Evolutionary conservation across 37 sponge, comb jelly and placozoan genomes (phyloP).

Genomic region (Oopsacas minuta): DNA sequence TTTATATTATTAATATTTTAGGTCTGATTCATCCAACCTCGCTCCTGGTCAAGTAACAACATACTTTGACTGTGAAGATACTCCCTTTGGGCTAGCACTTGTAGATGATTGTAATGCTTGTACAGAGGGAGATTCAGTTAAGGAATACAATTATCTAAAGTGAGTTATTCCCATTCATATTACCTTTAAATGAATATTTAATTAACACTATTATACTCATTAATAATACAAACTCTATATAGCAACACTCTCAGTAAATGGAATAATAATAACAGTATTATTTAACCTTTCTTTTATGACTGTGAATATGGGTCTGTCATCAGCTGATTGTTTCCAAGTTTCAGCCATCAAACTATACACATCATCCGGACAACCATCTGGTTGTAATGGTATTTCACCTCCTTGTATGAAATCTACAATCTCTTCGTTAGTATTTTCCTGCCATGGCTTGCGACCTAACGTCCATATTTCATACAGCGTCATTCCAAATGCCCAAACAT

Average conservation of each 20-base stretch:
- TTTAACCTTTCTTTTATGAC: background rate
- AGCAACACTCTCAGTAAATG: background rate
- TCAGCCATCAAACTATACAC: background rate
- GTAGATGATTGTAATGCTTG: constrained; percentile 57
- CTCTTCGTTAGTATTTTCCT: background rate
- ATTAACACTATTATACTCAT: too few species aligned
- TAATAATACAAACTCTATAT: too few species aligned
- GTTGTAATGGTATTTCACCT: background rate
- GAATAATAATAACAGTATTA: background rate
- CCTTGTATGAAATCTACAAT: background rate
- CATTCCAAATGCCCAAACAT: background rate
- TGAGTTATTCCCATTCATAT: constrained; percentile 24
- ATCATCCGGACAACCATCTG: background rate
- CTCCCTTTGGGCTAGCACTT: constrained; percentile 43
- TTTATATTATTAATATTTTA: background rate
- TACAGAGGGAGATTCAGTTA: constrained; percentile 30
- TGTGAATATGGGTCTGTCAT: background rate
- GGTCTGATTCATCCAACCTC: background rate
- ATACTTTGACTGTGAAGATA: constrained; percentile 46
- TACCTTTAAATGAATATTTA: too few species aligned
- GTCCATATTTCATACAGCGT: background rate
- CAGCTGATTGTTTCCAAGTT: background rate
- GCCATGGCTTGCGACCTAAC: constrained; percentile 6
- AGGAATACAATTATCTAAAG: constrained; percentile 41
- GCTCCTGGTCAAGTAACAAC: background rate